phyloP scores from a whole-genome alignment of 2,888 invertebrate genomes.

The Apodemia mormo region DNA sequence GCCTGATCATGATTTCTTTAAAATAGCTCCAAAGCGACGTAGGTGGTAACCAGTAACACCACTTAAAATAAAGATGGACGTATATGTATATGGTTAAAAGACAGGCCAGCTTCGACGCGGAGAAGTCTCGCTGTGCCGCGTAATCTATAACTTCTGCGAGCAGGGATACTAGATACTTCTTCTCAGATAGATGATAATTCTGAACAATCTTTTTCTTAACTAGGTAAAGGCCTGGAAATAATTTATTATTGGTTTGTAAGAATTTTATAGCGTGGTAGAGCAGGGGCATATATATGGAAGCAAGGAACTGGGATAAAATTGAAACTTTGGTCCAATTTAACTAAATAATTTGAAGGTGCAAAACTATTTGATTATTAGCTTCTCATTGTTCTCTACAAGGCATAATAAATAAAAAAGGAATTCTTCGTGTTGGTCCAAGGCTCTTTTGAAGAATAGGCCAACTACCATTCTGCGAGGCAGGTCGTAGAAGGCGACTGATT shows the following conservation, averaged over 20 bases:
- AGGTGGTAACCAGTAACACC: conserved; percentile 65
- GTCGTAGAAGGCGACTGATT: no score
- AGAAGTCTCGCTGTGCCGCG: conserved; percentile 60
- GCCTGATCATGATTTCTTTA: conserved; percentile 64
- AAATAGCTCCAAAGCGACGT: conserved; percentile 61
- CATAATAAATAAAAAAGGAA: no score
- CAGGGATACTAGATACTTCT: conserved; percentile 52
- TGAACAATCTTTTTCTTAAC: conserved; percentile 55
- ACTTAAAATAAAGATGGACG: conserved; percentile 62
- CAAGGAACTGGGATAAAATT: no score
- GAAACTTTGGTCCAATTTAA: no score
- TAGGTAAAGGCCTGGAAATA: conserved; percentile 50
- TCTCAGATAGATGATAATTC: conserved; percentile 57
- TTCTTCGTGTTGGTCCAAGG: no score
- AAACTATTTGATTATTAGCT: no score
- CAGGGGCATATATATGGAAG: no score
- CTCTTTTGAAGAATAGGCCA: no score
- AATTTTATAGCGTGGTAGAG: no score
- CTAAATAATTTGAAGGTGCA: no score
- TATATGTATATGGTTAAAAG: conserved; percentile 60
- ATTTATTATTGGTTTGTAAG: background rate
- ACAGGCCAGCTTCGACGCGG: conserved; percentile 54
- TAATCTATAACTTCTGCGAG: conserved; percentile 59
- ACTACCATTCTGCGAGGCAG: no score
- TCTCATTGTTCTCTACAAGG: no score